A percentile compares a stretch with the other conserved stretches of the same genome.
These are phyloP conservation scores for Frankliniella intonsa DNA, from an alignment of 2,888 invertebrate species.

Conservation along the genomic window DNA sequence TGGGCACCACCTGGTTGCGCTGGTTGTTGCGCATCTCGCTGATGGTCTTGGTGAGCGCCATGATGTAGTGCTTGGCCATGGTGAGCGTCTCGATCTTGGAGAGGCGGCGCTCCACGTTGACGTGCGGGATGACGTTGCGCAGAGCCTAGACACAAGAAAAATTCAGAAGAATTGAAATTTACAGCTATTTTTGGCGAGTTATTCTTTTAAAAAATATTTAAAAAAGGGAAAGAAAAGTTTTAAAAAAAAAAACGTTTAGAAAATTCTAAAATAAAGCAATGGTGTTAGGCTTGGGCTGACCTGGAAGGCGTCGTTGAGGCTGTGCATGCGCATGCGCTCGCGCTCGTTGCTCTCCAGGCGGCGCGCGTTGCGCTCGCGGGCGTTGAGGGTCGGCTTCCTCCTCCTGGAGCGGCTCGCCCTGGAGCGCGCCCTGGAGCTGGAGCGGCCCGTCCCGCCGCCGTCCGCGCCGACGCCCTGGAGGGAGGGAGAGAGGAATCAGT, in stretches of 20 bases:
- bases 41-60: slow-evolving; percentile 74
- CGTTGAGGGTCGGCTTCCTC: slow-evolving; percentile 57
- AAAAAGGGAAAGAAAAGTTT: not conserved
- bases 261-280: too few species aligned
- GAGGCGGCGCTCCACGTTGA: slow-evolving; percentile 69
- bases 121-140: slow-evolving; percentile 72
- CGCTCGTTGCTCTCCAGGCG: slow-evolving; percentile 73
- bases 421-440: not conserved
- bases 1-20: slow-evolving; percentile 17
- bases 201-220: too few species aligned
- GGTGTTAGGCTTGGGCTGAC: too few species aligned
- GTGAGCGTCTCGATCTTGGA: slow-evolving; percentile 77
- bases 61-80: slow-evolving; percentile 76
- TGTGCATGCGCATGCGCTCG: slow-evolving; percentile 75
- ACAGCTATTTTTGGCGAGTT: too few species aligned
- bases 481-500: too few species aligned
- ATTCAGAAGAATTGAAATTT: not conserved
- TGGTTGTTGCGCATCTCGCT: slow-evolving; percentile 59
- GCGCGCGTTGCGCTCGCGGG: slow-evolving; percentile 65
- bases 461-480: not conserved
- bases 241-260: not conserved
- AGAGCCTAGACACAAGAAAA: slow-evolving; percentile 53
- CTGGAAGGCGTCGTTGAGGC: slow-evolving; percentile 73
- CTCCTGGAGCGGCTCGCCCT: slow-evolving; percentile 46
- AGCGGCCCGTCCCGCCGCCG: not conserved